Base-by-base conservation (phyloP, 2,113 vertebrate genomes). In the Antennarius striatus region DNA sequence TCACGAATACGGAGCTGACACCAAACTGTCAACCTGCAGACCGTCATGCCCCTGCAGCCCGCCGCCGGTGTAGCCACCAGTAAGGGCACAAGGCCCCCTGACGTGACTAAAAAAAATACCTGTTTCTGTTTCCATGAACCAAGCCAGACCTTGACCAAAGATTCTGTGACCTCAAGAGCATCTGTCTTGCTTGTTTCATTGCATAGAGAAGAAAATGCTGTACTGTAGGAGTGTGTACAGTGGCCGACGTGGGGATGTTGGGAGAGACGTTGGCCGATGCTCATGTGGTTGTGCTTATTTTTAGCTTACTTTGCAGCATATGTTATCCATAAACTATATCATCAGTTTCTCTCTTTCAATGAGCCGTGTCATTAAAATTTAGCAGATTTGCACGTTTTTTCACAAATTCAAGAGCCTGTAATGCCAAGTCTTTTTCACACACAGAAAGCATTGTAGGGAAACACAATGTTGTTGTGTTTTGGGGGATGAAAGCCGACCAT, bases 1-100 rank as follows among this genome's bases (percentile, higher is more conserved):
- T 87, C 87, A 84, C 80, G 81, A 91, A 91, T 89, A 88, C 89
- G 75, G 60, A 88, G 81, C 74, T 92, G 91, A 91, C 92, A 93
- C 91, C 90, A 92, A 92, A 92, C 90, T 92, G 88, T 91, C 91
- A 91, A 82, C 83, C 86, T 81, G 84, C 81, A 85, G 82, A 71
- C 81, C 77, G 79, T 90, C 86, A 87, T 75, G 50, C 66, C 78
- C 79, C 75, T 77, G 75, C 80, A 83, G 73, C 68, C 42, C 53
- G 57, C 82, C 63, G 56, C 74, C 67, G 78, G 76, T 78, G 75
- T 67, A 70, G 77, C 82, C 70, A 71, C 55, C 53, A 76, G 63
- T 68, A n/a, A 68, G 79, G 62, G 56, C 62, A 57, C 58, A 72
- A 72, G 55, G 28, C 53, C 32, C 32, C 15, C 30, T 10, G 53